Evolutionary conservation across 2,113 vertebrate species (phyloP), one percentile per base, ranked within the genome.

Genomic region (Nerophis ophidion): DNA sequence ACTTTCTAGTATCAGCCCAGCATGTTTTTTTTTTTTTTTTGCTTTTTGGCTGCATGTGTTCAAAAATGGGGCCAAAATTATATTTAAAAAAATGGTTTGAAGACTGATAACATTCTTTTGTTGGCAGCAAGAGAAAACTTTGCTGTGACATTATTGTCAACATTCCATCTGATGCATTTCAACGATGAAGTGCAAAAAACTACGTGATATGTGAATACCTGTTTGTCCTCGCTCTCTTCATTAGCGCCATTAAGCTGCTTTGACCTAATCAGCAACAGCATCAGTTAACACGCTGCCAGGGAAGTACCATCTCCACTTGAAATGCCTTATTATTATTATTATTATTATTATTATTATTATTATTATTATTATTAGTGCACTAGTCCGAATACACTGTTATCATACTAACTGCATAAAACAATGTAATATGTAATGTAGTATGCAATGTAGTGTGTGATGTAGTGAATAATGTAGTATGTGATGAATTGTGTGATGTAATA

Each of bases 181-280:
- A 9, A 9, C 3, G 11, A 44, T 44, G 4, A 4, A 44, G 40
- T 44, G 0, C 40, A 44, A 11, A 44, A 44, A 44, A 9, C 38
- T 9, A 44, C 40, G 10, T 44, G 10, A 33, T 40, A 55, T 17
- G 53, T 6, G 53, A 42, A 10, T 8, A 16, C 36, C 34, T 8
- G 16, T 38, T 17, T n/a, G 42, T 68, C 72, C 62, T 34, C 26
- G 60, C 69, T 78, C 84, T 84, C 82, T 86, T 87, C 79, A 87
- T 87, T 87, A 84, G 77, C 62, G 74, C 72, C 74, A 78, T 81
- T 86, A 82, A 80, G 54, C 57, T 4, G 10, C 48, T 58, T 47
- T 86, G 80, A 87, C 74, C 81, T 82, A 70, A 83, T 86, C 79
- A 80, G 71, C 68, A 63, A 35, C 74, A 63, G 38, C 74, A 87